Percentiles rank a stretch among this genome's conserved stretches.
phyloP scores from a whole-genome alignment of 2,797 vertebrate genomes.

The Sebastes matsubarae region DNA sequence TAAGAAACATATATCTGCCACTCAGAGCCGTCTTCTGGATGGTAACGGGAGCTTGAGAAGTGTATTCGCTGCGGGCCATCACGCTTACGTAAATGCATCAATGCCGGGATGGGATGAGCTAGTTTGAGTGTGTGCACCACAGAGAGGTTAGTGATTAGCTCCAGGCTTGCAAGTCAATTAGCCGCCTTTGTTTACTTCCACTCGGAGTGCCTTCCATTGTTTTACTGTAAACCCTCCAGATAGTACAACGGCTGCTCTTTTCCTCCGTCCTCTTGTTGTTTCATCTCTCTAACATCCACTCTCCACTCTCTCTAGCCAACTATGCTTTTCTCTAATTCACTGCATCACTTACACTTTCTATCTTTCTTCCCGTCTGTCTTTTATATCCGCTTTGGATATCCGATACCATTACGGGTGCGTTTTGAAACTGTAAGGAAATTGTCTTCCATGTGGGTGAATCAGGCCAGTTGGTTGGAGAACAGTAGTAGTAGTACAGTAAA shows the following conservation, averaged over 20 bases:
- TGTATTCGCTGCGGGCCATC: slow-evolving; percentile 8
- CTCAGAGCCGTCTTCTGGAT: neutral
- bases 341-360: neutral
- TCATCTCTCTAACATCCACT: neutral
- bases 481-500: slow-evolving; percentile 45
- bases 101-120: slow-evolving; percentile 26
- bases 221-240: slow-evolving; percentile 44
- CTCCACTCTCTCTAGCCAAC: neutral
- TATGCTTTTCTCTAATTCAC: neutral
- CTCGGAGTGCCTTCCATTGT: slow-evolving; percentile 51
- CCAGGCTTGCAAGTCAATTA: slow-evolving; percentile 65
- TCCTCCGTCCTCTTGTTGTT: neutral
- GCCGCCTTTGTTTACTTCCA: slow-evolving; percentile 54
- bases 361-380: neutral
- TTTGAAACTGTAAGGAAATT: neutral
- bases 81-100: slow-evolving; percentile 30
- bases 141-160: slow-evolving; percentile 52
- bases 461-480: slow-evolving; percentile 32
- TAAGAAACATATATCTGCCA: neutral
- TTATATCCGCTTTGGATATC: neutral
- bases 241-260: slow-evolving; percentile 41
- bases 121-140: slow-evolving; percentile 15
- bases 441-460: slow-evolving; percentile 12
- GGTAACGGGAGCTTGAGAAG: slow-evolving; percentile 9
- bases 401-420: neutral